These are phyloP conservation scores for Bombycilla garrulus DNA, from an alignment of 2,113 vertebrate genomes.

Conservation along the genomic window DNA sequence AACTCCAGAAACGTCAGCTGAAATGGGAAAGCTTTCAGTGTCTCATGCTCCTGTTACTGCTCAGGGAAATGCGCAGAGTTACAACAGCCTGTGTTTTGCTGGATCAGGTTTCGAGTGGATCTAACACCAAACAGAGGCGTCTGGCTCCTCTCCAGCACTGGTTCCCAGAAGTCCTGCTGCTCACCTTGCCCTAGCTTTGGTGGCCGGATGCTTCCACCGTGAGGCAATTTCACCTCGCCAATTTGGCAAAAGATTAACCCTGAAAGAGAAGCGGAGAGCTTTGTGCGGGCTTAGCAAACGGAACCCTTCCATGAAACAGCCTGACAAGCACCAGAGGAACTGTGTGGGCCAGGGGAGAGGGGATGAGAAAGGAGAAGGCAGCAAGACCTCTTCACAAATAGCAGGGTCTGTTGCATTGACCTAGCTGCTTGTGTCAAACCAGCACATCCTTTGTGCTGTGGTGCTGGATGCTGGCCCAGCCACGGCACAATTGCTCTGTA, in stretches of 20 bases:
- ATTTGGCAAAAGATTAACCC: not conserved
- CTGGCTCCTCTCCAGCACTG: not conserved
- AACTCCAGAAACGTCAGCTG: not conserved
- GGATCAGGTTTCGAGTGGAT: not conserved
- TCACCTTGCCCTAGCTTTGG: slow-evolving; percentile 37
- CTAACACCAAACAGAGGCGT: not conserved
- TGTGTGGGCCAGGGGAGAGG: not conserved
- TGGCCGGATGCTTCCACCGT: not conserved
- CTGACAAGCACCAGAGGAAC: not conserved
- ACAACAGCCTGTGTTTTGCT: not conserved
- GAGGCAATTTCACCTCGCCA: not conserved
- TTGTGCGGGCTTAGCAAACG: rapidly evolving
- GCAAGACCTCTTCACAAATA: not conserved
- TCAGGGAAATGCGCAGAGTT: not conserved
- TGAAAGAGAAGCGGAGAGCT: slow-evolving; percentile 11
- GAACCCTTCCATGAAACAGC: not conserved
- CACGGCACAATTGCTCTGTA: not conserved
- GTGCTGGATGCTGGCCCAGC: not conserved
- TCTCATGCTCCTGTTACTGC: not conserved
- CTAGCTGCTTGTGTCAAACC: not conserved
- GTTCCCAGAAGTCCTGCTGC: not conserved
- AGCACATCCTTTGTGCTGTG: not conserved
- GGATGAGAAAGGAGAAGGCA: not conserved
- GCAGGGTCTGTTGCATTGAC: not conserved
- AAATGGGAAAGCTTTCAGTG: not conserved